A percentile compares a stretch with the other conserved stretches of the same genome.
Evolutionary conservation across 2,113 vertebrate genomes (phyloP).

Genomic region (Sorex fumeus): DNA sequence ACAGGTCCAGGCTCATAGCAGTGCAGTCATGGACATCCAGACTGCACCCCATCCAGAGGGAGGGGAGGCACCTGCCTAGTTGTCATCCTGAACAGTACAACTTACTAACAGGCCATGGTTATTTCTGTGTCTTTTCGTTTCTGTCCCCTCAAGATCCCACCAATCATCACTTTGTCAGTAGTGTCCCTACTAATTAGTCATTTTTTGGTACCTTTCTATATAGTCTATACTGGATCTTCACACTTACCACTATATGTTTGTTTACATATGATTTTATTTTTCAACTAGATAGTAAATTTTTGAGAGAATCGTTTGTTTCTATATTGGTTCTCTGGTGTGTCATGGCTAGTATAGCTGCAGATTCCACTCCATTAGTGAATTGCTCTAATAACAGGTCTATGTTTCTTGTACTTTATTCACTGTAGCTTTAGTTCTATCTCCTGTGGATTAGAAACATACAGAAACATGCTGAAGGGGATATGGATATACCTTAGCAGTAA

Average conservation of each 20-base stretch:
- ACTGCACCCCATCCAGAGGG: no score
- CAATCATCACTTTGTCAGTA: not conserved
- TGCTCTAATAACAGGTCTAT: not conserved
- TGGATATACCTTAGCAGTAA: no score
- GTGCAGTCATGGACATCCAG: not conserved
- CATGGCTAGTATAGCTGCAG: not conserved
- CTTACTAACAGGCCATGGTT: not conserved
- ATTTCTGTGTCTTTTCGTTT: not conserved
- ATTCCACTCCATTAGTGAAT: not conserved
- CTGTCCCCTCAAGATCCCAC: not conserved
- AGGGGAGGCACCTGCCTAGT: not conserved
- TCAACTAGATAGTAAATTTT: not conserved
- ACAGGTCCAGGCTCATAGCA: not conserved
- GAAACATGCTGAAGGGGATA: no score
- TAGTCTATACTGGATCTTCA: not conserved
- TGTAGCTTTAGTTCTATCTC: not conserved
- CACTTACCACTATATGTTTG: not conserved
- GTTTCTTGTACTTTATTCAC: not conserved
- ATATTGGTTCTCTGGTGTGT: not conserved
- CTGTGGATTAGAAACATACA: not conserved
- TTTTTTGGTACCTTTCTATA: not conserved
- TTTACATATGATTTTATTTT: slow-evolving; percentile 14
- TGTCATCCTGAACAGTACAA: not conserved
- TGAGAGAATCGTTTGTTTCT: not conserved
- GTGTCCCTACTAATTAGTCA: not conserved